Conservation (phyloP, 2,888 invertebrate genomes). For the Limnephilus rhombicus region DNA sequence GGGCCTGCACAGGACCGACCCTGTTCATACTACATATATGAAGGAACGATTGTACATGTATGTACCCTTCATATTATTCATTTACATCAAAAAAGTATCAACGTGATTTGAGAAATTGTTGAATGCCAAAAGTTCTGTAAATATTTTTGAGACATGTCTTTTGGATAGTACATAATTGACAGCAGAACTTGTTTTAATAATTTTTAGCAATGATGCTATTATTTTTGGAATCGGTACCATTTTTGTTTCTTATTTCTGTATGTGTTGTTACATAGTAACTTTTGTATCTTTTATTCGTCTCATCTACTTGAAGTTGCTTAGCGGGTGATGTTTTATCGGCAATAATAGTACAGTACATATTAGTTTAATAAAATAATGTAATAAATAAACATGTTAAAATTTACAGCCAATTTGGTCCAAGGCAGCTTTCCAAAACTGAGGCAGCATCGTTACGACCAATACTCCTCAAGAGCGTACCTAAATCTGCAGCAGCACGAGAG, state of each 20-base stretch:
- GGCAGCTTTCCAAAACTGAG: constrained; percentile 81
- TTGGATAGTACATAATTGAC: not conserved
- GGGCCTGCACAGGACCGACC: too few relatives aligned
- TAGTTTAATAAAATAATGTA: not conserved
- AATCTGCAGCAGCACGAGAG: constrained; percentile 88
- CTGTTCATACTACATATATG: not conserved
- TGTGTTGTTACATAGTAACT: not conserved
- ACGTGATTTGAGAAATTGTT: not conserved
- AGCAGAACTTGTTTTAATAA: too few relatives aligned
- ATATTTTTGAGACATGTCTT: not conserved
- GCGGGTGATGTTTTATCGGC: not conserved
- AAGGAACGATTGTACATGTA: not conserved
- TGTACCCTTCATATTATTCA: not conserved
- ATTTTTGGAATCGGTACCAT: not conserved
- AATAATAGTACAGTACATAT: not conserved
- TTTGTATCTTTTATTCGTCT: not conserved
- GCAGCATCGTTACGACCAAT: constrained; percentile 89
- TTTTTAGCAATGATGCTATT: too few relatives aligned
- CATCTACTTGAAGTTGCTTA: not conserved
- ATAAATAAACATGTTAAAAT: constrained; percentile 9
- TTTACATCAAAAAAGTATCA: not conserved
- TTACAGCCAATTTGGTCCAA: constrained; percentile 76
- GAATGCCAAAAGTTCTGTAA: not conserved
- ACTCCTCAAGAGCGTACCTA: constrained; percentile 85
- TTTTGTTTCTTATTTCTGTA: not conserved